phyloP scores from a whole-genome alignment of 2,797 vertebrate genomes.

The Aphelocoma californica region DNA sequence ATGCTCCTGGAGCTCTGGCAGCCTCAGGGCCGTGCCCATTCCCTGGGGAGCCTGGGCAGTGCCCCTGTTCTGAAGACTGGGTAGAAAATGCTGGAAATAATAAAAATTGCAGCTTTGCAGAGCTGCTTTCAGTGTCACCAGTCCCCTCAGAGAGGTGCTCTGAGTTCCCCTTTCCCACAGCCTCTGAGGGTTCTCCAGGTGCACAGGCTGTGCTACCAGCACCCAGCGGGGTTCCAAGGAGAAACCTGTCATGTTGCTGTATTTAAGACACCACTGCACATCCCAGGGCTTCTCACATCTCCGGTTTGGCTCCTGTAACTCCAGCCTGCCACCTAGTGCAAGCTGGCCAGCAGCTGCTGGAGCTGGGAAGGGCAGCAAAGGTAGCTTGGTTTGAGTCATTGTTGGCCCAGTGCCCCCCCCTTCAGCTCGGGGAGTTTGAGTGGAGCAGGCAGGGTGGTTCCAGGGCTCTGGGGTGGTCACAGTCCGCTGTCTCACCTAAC shows the following conservation, averaged over 20 bases:
- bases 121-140: neutral
- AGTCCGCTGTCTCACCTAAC: neutral
- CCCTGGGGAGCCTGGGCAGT: neutral
- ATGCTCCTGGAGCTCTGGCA: neutral
- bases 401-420: neutral
- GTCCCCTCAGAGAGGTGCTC: neutral
- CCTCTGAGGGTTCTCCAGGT: neutral
- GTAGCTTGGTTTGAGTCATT: neutral
- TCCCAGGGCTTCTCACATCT: neutral
- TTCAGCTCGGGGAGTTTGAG: neutral
- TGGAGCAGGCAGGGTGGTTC: neutral
- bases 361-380: neutral
- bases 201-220: neutral
- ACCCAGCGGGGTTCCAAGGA: conserved; percentile 3
- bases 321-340: conserved; percentile 58
- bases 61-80: neutral
- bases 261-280: conserved; percentile 22
- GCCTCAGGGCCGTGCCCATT: neutral
- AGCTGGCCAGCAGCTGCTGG: neutral
- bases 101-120: neutral
- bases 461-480: neutral
- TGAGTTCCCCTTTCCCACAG: neutral
- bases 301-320: neutral
- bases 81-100: conserved; percentile 17
- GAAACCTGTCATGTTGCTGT: conserved; percentile 39